Base-by-base conservation (phyloP, 2,113 vertebrate species). In the Lipophrys pholis region DNA sequence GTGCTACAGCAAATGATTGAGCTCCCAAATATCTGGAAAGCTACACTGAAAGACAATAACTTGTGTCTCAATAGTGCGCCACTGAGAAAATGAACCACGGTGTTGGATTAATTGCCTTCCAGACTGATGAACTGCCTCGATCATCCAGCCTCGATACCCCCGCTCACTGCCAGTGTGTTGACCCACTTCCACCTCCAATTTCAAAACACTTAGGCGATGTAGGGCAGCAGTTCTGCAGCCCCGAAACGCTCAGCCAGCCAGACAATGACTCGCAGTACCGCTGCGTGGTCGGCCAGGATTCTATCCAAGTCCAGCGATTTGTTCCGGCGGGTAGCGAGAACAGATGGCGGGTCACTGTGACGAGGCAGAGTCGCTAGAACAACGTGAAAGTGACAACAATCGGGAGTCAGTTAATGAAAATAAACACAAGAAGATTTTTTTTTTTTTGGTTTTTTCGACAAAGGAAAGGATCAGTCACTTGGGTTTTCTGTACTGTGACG, bases 141-240 rank as follows among this genome's bases (percentile, higher is more conserved):
- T 87, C 82, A 75, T 78, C 51, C 67, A 66, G 83, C 62, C 76
- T 71, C 87, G 42, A 42, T 11, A 0, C 81, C 52, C 57, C 75
- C 9, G 68, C 62, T 64, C 15, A 21, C 71, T 83, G 78, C 73
- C 83, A 80, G 74, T 76, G 72, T 80, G 84, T 8, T 90, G 87
- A 91, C 87, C 87, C 79, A 88, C 70, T 87, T 90, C 76, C 78
- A 71, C 79, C 51, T 86, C 67, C 73, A 71, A 71, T 81, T 85
- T 84, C 79, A 70, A 82, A 87, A 81, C 84, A 81, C 67, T 83
- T 76, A 38, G 46, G 72, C 68, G 83, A 89, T 87, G 86, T 86
- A 87, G 86, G 83, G 80, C 89, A 88, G 83, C 81, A 82, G 84
- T 80, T 80, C 69, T 46, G 70, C 69, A 56, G 81, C 78, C 59